Conservation (phyloP, 2,797 vertebrate genomes). For the Sphenodon punctatus region DNA sequence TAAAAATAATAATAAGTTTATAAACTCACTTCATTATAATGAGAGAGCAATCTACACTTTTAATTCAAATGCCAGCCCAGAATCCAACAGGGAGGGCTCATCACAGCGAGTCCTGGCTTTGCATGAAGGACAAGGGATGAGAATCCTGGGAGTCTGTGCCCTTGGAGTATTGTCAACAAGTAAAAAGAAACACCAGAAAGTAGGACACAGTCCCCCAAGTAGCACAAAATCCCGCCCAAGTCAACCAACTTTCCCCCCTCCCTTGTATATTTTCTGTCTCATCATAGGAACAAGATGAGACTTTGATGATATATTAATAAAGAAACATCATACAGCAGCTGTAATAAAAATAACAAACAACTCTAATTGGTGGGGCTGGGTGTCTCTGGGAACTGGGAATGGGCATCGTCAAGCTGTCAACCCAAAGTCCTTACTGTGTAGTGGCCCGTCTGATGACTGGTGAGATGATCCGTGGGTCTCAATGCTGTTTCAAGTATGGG, state of each 20-base stretch:
- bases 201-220: conserved; percentile 44
- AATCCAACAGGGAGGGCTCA: neutral
- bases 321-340: neutral
- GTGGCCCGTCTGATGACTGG: too few species aligned
- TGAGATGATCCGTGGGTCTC: too few species aligned
- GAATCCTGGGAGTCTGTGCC: conserved; percentile 1
- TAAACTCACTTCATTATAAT: conserved; percentile 37
- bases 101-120: conserved; percentile 38
- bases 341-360: neutral
- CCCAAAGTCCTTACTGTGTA: neutral
- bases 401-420: neutral
- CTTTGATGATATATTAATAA: conserved; percentile 49
- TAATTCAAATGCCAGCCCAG: conserved; percentile 23
- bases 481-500: too few species aligned
- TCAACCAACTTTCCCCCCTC: conserved; percentile 38
- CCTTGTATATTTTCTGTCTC: conserved; percentile 27
- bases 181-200: conserved; percentile 38
- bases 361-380: rapidly evolving
- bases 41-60: conserved; percentile 53
- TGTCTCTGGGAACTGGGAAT: rapidly evolving
- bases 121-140: conserved; percentile 47
- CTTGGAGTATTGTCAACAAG: conserved; percentile 36
- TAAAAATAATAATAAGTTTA: too few species aligned
- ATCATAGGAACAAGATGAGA: neutral
- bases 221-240: conserved; percentile 17